Conservation (phyloP, 1,140 invertebrate species). For the Mactra quadrangularis region DNA sequence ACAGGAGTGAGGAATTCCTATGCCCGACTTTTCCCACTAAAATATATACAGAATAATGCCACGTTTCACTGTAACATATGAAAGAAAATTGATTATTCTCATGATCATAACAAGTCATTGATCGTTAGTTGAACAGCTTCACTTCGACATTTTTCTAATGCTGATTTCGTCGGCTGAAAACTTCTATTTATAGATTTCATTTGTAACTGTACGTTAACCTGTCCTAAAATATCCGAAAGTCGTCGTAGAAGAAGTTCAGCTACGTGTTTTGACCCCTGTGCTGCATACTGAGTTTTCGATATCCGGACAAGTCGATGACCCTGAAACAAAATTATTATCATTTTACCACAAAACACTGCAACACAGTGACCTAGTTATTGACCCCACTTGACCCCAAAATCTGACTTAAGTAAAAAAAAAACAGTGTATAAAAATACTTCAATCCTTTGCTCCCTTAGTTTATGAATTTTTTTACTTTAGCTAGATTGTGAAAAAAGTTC, state of each 20-base stretch:
- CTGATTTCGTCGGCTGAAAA: constrained; percentile 65
- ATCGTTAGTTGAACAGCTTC: background rate
- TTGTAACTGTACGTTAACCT: constrained; percentile 68
- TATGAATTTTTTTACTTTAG: too few relatives aligned
- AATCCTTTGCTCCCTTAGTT: too few relatives aligned
- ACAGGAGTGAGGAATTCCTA: too few relatives aligned
- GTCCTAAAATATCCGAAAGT: constrained; percentile 63
- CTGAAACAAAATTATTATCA: constrained; percentile 57
- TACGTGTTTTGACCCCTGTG: constrained; percentile 61
- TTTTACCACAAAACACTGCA: too few relatives aligned
- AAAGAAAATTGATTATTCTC: too few relatives aligned
- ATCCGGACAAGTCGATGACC: constrained; percentile 70
- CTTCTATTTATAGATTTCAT: constrained; percentile 73
- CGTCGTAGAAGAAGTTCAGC: constrained; percentile 61
- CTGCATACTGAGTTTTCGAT: constrained; percentile 53
- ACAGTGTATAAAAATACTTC: too few relatives aligned
- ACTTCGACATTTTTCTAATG: constrained; percentile 23
- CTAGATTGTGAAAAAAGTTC: too few relatives aligned
- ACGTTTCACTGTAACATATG: too few relatives aligned
- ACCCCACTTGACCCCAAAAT: background rate
- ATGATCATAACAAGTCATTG: background rate
- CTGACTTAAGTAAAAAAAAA: too few relatives aligned
- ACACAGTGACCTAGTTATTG: background rate
- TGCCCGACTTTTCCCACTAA: too few relatives aligned
- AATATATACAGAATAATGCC: too few relatives aligned